Percentiles rank a stretch among this genome's conserved stretches.
Conservation (phyloP, 1,140 invertebrate genomes). For the Tetramorium parvispinum region DNA sequence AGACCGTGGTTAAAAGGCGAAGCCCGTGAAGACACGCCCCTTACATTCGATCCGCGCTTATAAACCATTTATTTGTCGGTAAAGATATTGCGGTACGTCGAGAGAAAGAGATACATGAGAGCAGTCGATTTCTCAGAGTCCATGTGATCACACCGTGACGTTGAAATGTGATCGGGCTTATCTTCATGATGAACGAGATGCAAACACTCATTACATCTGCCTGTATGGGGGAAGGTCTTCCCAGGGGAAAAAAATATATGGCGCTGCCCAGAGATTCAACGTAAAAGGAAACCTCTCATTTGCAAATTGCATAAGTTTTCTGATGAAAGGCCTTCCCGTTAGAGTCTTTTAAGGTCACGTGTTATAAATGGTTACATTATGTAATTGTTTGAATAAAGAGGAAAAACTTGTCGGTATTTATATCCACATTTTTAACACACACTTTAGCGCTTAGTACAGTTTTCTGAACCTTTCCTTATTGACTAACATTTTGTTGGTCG, state of each 20-base stretch:
- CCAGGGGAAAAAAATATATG: conserved; percentile 10
- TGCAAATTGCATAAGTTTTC: conserved; percentile 26
- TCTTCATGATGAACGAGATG: conserved; percentile 63
- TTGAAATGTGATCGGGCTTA: conserved; percentile 72
- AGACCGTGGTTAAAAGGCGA: conserved; percentile 26
- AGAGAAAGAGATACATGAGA: conserved; percentile 58
- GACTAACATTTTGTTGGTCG: background rate
- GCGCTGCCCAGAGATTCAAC: background rate
- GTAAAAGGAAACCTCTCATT: conserved; percentile 17
- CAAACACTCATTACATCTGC: conserved; percentile 67
- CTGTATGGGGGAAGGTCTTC: background rate
- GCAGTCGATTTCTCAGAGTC: conserved; percentile 62
- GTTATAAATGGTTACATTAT: conserved; percentile 23
- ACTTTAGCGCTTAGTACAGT: background rate
- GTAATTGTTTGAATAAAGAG: conserved; percentile 2
- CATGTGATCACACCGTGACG: conserved; percentile 39
- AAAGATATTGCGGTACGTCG: conserved; percentile 56
- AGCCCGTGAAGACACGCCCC: background rate
- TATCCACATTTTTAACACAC: background rate
- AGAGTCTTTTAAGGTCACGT: background rate
- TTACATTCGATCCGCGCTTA: conserved; percentile 40
- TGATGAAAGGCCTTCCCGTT: background rate
- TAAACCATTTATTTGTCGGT: conserved; percentile 61
- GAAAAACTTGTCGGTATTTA: background rate
- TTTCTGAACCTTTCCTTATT: background rate